phyloP scores from a whole-genome alignment of 2,113 vertebrate genomes.

The Noctilio leporinus region DNA sequence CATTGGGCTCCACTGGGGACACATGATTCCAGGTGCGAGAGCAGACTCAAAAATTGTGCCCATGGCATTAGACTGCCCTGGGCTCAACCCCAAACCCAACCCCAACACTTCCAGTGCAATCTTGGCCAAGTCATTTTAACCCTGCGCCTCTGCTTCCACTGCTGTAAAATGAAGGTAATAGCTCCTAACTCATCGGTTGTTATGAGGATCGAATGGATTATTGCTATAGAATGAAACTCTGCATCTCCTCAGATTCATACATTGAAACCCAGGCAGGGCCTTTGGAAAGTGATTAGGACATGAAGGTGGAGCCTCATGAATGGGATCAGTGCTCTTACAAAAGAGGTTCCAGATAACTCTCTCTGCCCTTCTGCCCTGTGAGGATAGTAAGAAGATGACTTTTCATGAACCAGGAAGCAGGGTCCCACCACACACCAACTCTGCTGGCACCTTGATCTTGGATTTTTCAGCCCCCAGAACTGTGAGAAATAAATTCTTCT shows the following conservation, averaged over 20 bases:
- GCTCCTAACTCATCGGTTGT: not conserved
- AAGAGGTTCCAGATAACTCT: not conserved
- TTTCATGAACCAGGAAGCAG: not conserved
- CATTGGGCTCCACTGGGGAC: not conserved
- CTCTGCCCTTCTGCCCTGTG: not conserved
- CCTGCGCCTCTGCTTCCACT: not conserved
- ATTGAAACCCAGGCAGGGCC: not conserved
- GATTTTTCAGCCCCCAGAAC: not conserved
- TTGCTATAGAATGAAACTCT: not conserved
- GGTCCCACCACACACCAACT: not conserved
- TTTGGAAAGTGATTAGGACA: not conserved
- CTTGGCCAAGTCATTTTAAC: not conserved
- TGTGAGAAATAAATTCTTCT: not conserved
- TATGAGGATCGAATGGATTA: not conserved
- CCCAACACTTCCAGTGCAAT: not conserved
- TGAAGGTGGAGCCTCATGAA: not conserved
- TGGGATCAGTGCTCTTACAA: not conserved
- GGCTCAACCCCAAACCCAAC: not conserved
- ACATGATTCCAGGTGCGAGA: not conserved
- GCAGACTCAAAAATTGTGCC: not conserved
- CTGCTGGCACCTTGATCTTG: not conserved
- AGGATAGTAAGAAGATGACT: not conserved
- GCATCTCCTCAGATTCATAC: not conserved
- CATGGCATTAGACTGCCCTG: rapidly evolving
- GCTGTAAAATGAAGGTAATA: not conserved